These are phyloP conservation scores for Ciconia nigra DNA, from an alignment of 2,797 vertebrate genomes.

Conservation along the genomic window DNA sequence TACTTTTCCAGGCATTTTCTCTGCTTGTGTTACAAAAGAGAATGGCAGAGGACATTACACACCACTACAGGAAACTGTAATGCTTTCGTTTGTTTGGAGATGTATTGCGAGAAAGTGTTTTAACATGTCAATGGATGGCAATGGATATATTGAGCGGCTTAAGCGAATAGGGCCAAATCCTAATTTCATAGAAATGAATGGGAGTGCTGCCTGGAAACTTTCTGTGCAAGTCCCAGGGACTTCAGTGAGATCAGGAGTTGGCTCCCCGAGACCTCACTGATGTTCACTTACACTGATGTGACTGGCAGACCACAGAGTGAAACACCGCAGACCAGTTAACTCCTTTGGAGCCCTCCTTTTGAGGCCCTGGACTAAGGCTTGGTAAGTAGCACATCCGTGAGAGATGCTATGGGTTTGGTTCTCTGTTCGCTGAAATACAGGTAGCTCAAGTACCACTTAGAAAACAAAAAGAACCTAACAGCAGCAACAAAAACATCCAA, in stretches of 20 bases:
- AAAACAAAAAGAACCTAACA: not conserved
- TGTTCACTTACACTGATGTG: not conserved
- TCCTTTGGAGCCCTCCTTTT: not conserved
- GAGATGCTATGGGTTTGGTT: not conserved
- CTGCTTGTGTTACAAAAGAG: not conserved
- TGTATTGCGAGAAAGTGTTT: not conserved
- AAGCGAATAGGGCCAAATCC: not conserved
- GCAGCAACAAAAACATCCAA: not conserved
- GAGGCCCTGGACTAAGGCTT: not conserved
- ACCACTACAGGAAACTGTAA: not conserved
- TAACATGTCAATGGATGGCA: not conserved
- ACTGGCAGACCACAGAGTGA: not conserved
- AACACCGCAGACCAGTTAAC: not conserved
- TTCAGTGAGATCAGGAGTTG: not conserved
- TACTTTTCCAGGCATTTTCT: not conserved
- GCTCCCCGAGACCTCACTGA: not conserved
- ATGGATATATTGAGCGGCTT: not conserved
- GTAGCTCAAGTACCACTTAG: not conserved
- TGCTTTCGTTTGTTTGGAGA: not conserved
- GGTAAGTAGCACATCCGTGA: accelerated
- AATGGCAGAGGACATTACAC: not conserved
- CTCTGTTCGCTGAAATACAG: not conserved
- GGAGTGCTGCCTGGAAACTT: not conserved
- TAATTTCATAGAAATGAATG: not conserved
- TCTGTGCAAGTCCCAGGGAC: not conserved